Evolutionary conservation across 2,113 vertebrate genomes (phyloP).

Genomic region (Carollia perspicillata): DNA sequence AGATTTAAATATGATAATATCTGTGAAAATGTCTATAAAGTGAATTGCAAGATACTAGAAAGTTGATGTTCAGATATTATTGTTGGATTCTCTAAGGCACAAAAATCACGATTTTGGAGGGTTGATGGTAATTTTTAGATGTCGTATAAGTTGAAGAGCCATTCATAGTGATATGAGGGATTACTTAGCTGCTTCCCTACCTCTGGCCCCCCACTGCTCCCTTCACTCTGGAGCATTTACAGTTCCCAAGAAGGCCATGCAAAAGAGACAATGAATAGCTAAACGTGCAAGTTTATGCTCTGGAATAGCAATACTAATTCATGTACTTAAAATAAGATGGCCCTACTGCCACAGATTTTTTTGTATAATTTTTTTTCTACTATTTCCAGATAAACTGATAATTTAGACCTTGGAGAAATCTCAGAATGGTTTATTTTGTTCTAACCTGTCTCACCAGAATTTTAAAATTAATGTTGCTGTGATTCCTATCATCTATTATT

Average conservation of each 20-base stretch:
- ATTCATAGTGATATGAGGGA: neutral
- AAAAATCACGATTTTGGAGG: neutral
- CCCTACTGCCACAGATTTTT: neutral
- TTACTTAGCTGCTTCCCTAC: neutral
- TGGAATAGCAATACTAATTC: neutral
- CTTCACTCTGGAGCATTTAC: neutral
- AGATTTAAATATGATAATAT: neutral
- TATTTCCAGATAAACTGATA: neutral
- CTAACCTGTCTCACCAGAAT: neutral
- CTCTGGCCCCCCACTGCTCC: neutral
- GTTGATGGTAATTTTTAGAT: neutral
- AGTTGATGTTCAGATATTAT: neutral
- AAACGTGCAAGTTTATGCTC: neutral
- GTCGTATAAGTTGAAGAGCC: neutral
- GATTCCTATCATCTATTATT: neutral
- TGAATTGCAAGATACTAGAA: neutral
- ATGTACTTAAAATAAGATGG: neutral
- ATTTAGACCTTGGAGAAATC: neutral
- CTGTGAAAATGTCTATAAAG: neutral
- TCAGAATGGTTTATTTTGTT: neutral
- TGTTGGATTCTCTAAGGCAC: neutral
- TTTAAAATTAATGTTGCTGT: conserved; percentile 17
- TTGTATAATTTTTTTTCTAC: neutral
- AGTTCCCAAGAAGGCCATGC: neutral
- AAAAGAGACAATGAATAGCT: neutral